Conservation (phyloP, 2,888 invertebrate species). For the Lepeophtheirus nordmannii region DNA sequence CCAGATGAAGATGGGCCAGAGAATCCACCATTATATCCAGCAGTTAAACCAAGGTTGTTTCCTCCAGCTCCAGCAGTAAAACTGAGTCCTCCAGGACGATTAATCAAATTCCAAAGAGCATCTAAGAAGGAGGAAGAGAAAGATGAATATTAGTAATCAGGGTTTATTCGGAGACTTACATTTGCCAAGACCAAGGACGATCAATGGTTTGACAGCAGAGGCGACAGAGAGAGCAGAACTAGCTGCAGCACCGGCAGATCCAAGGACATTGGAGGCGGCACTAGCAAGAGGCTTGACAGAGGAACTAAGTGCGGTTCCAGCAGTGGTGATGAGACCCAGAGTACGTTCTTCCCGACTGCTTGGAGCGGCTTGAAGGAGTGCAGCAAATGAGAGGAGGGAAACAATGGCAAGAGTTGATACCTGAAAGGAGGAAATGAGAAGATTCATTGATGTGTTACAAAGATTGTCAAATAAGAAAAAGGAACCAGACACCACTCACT, state of each 20-base stretch:
- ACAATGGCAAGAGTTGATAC: no score
- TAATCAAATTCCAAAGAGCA: background rate
- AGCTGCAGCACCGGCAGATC: conserved; percentile 10
- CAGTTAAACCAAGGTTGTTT: background rate
- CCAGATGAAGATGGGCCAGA: background rate
- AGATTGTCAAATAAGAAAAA: no score
- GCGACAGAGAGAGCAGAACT: conserved; percentile 4
- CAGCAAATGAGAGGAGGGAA: background rate
- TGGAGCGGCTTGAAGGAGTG: conserved; percentile 2
- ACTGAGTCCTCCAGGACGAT: background rate
- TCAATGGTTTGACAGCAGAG: conserved; percentile 15
- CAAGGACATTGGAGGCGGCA: conserved; percentile 17
- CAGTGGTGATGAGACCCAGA: background rate
- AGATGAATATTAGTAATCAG: background rate
- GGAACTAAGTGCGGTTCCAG: background rate
- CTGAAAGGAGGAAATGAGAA: no score
- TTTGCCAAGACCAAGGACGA: conserved; percentile 21
- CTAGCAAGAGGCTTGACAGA: background rate
- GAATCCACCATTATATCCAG: background rate
- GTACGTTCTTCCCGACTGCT: background rate
- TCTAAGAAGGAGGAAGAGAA: background rate
- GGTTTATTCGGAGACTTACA: background rate
- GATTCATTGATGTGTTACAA: no score
- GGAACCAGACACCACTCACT: no score
- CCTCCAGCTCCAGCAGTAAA: background rate